A percentile compares a stretch with the other conserved stretches of the same genome.
Conservation (phyloP, 2,888 invertebrate species). For the Prosopocoilus inquinatus region DNA sequence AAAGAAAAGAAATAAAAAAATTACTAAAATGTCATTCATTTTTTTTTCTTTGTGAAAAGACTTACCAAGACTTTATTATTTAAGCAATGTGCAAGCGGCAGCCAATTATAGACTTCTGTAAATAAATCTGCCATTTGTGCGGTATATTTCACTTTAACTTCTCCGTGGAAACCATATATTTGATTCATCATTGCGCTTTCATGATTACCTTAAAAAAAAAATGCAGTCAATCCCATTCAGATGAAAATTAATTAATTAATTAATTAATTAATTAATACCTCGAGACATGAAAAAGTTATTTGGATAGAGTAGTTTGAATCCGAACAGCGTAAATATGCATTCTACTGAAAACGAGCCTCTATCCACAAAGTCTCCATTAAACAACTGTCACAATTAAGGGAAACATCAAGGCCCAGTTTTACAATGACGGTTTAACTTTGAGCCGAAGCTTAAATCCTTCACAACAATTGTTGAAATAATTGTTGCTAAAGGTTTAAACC, state of each 20-base stretch:
- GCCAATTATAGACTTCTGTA: conserved; percentile 97
- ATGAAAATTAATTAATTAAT: too few species aligned
- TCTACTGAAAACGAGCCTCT: conserved; percentile 99
- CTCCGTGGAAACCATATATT: conserved; percentile 99
- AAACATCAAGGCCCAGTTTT: background rate
- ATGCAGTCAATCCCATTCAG: too few species aligned
- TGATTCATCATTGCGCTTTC: conserved; percentile 98
- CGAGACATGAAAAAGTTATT: conserved; percentile 96
- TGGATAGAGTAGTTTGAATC: conserved; percentile 94
- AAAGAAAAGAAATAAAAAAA: too few species aligned
- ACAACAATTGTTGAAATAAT: too few species aligned
- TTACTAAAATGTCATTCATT: too few species aligned
- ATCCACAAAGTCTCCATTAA: conserved; percentile 99
- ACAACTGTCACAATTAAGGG: conserved; percentile 58
- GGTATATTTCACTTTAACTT: conserved; percentile 94
- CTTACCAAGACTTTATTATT: conserved; percentile 75
- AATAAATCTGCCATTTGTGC: conserved; percentile 95
- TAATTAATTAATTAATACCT: conserved; percentile 59
- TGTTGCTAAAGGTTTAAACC: too few species aligned
- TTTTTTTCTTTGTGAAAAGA: conserved; percentile 21
- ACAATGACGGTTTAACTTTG: too few species aligned
- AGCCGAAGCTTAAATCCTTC: too few species aligned
- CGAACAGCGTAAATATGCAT: conserved; percentile 96
- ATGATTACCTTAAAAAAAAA: conserved; percentile 78
- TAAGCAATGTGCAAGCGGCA: conserved; percentile 94